Conservation (phyloP, 2,888 invertebrate genomes). For the Caenorhabditis angaria region DNA sequence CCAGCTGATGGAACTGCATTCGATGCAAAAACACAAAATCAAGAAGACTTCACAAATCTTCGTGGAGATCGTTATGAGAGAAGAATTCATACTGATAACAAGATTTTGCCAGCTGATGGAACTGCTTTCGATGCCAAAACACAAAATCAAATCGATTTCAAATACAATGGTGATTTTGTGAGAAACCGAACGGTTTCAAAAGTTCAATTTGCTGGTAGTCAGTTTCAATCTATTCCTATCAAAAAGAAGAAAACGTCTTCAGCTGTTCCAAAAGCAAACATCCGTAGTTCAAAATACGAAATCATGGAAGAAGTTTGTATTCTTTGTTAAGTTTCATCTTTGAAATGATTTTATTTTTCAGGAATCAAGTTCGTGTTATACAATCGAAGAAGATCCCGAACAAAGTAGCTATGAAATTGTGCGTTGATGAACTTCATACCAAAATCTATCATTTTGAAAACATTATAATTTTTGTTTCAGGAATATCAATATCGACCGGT, state of each 20-base stretch:
- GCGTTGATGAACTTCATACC: neutral
- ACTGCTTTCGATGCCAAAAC: conserved; percentile 11
- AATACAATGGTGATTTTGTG: neutral
- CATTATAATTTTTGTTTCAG: conserved; percentile 30
- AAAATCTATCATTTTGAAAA: neutral
- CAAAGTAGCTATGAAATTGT: conserved; percentile 2
- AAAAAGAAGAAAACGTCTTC: no score
- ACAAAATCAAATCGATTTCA: conserved; percentile 14
- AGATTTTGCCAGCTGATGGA: conserved; percentile 13
- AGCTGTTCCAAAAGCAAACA: no score
- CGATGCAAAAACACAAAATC: conserved; percentile 16
- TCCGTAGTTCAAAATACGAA: neutral
- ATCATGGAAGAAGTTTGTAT: neutral
- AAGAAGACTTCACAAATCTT: conserved; percentile 14
- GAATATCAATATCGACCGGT: conserved; percentile 50
- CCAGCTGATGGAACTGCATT: conserved; percentile 21
- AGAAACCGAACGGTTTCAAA: neutral
- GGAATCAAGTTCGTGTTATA: no score
- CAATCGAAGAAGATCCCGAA: neutral
- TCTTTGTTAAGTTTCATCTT: no score
- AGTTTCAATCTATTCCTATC: neutral
- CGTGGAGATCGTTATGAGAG: neutral
- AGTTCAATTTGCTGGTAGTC: neutral
- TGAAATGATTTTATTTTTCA: no score
- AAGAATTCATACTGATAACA: conserved; percentile 5